phyloP scores from a whole-genome alignment of 2,113 vertebrate species.

The Marmota flaviventris region DNA sequence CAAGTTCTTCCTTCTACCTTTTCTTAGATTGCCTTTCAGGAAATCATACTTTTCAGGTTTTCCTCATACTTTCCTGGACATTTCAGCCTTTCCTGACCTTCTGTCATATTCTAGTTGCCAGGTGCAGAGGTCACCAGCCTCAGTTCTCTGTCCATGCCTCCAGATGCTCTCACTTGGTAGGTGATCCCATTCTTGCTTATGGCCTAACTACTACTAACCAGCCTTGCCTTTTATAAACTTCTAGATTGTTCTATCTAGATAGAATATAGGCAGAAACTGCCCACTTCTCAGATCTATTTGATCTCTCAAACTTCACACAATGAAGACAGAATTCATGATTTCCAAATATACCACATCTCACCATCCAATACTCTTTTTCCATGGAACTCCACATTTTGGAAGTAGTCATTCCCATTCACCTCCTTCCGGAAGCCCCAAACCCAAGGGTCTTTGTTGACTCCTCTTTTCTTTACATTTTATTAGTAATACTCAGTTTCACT shows the following conservation, averaged over 20 bases:
- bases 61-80: neutral
- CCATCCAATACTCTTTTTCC: neutral
- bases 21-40: neutral
- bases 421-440: neutral
- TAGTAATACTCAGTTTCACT: neutral
- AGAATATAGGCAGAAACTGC: neutral
- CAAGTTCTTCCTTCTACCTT: neutral
- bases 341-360: neutral
- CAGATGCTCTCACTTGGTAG: neutral
- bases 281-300: neutral
- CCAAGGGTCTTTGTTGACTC: neutral
- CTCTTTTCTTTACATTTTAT: neutral
- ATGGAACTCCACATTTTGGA: neutral
- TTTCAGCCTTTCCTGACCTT: neutral
- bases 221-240: neutral
- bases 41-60: neutral
- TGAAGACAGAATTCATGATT: neutral
- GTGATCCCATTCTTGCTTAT: neutral
- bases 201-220: neutral
- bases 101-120: neutral
- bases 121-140: neutral
- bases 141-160: neutral
- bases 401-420: neutral
- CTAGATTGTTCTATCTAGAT: neutral
- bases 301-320: neutral